Conservation (phyloP, 2,797 vertebrate genomes). For the Liparis tanakae region DNA sequence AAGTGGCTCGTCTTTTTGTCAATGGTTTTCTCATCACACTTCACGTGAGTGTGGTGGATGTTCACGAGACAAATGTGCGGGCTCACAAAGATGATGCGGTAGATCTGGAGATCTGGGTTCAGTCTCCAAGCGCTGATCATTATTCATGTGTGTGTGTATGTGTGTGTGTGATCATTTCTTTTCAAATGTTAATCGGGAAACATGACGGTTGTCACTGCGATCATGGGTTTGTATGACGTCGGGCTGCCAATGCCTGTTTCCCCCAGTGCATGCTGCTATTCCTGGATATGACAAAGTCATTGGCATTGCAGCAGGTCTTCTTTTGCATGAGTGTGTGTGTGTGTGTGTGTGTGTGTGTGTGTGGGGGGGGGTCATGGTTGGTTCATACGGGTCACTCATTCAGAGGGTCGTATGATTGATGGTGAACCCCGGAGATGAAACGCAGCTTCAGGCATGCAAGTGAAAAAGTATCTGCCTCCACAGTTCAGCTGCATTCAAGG, state of each 20-base stretch:
- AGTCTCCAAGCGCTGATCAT: constrained; percentile 1
- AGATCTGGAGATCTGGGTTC: constrained; percentile 4
- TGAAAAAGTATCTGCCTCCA: constrained; percentile 27
- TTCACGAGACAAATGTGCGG: constrained; percentile 14
- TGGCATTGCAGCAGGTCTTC: constrained; percentile 62
- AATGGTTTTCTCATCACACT: constrained; percentile 7
- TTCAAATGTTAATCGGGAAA: constrained; percentile 20
- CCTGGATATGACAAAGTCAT: constrained; percentile 63
- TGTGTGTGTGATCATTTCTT: background rate
- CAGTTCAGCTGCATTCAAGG: constrained; percentile 31
- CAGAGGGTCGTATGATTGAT: constrained; percentile 52
- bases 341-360: background rate
- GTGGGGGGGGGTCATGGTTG: background rate
- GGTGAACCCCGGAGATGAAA: constrained; percentile 35
- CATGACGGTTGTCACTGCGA: constrained; percentile 46
- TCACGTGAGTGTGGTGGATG: constrained; percentile 1
- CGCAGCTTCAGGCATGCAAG: constrained; percentile 33
- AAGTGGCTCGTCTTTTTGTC: constrained; percentile 78
- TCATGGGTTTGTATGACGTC: constrained; percentile 75
- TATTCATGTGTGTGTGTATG: background rate
- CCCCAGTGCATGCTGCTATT: constrained; percentile 72
- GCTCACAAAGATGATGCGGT: background rate
- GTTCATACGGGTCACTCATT: constrained; percentile 54
- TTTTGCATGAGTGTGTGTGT: constrained; percentile 52
- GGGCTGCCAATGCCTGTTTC: constrained; percentile 66